Base-by-base conservation (phyloP, 1,140 invertebrate genomes). In the Scaptomyza montana region DNA sequence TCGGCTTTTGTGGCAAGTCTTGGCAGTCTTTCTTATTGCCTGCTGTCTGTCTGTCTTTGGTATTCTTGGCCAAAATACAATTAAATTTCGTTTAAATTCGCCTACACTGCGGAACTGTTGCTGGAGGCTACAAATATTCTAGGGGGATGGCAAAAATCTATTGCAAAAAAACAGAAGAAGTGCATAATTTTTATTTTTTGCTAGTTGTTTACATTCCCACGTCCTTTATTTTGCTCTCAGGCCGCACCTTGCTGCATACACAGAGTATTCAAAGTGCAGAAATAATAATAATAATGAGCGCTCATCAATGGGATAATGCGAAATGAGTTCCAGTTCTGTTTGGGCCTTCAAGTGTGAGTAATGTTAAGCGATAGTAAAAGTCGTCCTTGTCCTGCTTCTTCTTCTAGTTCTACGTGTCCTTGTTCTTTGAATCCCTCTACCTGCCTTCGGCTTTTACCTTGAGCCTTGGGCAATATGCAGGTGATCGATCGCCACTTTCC, bases 201-300 rank as follows among this genome's bases (percentile, higher is more conserved):
- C 21, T 21, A 78, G 47, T 79, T 89, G 85, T 89, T 89, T 89
- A 84, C 85, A 84, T 89, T 89, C 84, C 84, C 84, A 89, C 84
- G 84, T 80, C 73, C 79, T 51, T 56, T 25, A 25, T 51, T 46
- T 8, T 12, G 13, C 9, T 36, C 8, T 36, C 33, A 8, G 2
- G 41, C 47, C 5, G 64, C 70, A 89, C 64, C 73, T 85, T 86
- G 84, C 79, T 74, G 66, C 69, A 33, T 33, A 33, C 1, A 30
- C 3, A 30, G 30, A 33, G 77, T 80, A 87, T 84, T 69, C 75
- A 87, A 73, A 63, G 68, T 55, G 76, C 46, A 77, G 46, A 53
- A 72, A 67, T 65, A 61, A 74, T 50, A 33, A 30, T 82, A 87
- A 89, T 89, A 89, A 89, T 89, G 84, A 89, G 84, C 57, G 67